Base-by-base conservation (phyloP, 2,797 vertebrate species). In the Leptoclinus maculatus region DNA sequence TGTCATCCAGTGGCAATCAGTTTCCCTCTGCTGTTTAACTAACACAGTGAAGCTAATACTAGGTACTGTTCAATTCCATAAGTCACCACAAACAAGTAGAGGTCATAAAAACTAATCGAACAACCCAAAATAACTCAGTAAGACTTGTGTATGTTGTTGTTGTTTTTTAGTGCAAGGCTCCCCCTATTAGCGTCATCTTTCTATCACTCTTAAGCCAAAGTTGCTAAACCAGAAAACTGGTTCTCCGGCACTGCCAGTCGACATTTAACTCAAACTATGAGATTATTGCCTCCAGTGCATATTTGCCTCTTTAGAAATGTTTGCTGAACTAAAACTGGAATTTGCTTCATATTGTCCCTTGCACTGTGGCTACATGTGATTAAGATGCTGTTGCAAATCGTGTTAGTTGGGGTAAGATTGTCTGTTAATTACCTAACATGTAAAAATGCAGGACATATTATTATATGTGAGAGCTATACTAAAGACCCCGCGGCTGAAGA, bases 191-290 rank as follows among this genome's bases (percentile, higher is more conserved):
- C n/a, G 13, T 45, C 19, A 39, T 10, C 11, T 32, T 59, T 56
- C 47, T 68, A 23, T 29, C 41, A 3, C 45, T 1, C 8, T 81
- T 65, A 79, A 71, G 51, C 62, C 51, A 79, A 71, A 83, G 23
- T 79, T 49, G 62, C 51, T 63, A 66, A 85, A 84, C 12, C 70
- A 87, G 75, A 78, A 76, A 83, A 72, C 60, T 74, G 41, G 27
- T 69, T 51, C 54, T 83, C 65, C 47, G 45, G 25, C 67, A 83
- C 70, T 83, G 83, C 77, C 76, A 34, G 7, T 5, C 56, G 74
- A 78, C 67, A 86, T 88, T 85, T 66, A 68, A 74, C 62, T 86
- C 66, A 79, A 84, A 78, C 53, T 63, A 56, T 32, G 47, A 80
- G 36, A 82, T 66, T 67, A 45, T 80, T 70, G 83, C 83, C 83